Conservation (phyloP, 1,140 invertebrate genomes). For the Solen grandis region DNA sequence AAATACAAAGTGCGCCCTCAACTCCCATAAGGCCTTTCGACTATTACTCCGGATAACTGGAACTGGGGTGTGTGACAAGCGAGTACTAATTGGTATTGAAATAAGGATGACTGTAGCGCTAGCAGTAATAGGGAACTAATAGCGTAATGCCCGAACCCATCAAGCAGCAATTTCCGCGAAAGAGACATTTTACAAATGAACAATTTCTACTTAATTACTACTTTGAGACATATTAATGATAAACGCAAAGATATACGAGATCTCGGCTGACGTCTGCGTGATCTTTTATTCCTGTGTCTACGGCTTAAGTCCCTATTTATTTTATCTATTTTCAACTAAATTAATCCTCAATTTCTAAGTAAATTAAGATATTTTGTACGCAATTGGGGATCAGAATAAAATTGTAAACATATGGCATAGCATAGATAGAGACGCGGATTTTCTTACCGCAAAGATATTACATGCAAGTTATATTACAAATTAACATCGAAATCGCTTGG, state of each 20-base stretch:
- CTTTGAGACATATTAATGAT: slow-evolving; percentile 43
- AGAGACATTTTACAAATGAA: slow-evolving; percentile 53
- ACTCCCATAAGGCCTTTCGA: slow-evolving; percentile 28
- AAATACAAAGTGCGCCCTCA: slow-evolving; percentile 35
- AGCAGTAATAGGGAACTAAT: slow-evolving; percentile 48
- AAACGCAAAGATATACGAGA: slow-evolving; percentile 43
- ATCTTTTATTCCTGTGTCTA: slow-evolving; percentile 2
- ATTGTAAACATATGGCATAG: too few species aligned
- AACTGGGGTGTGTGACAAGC: slow-evolving; percentile 42
- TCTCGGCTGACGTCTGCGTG: slow-evolving; percentile 18
- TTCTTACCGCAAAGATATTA: too few species aligned
- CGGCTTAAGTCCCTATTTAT: slow-evolving; percentile 42
- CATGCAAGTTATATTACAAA: too few species aligned
- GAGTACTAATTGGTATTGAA: slow-evolving; percentile 52
- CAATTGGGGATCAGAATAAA: background rate
- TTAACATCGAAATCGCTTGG: too few species aligned
- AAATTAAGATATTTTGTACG: slow-evolving; percentile 33
- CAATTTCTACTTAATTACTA: slow-evolving; percentile 52
- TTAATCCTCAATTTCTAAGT: slow-evolving; percentile 42
- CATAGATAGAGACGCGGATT: too few species aligned
- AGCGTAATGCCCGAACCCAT: slow-evolving; percentile 51
- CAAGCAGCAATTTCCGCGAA: slow-evolving; percentile 44
- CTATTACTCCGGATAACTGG: slow-evolving; percentile 25
- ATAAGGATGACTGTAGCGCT: slow-evolving; percentile 34
- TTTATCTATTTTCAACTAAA: slow-evolving; percentile 41